Base-by-base conservation (phyloP, 2,888 invertebrate species). In the Agriopis leucophaearia region DNA sequence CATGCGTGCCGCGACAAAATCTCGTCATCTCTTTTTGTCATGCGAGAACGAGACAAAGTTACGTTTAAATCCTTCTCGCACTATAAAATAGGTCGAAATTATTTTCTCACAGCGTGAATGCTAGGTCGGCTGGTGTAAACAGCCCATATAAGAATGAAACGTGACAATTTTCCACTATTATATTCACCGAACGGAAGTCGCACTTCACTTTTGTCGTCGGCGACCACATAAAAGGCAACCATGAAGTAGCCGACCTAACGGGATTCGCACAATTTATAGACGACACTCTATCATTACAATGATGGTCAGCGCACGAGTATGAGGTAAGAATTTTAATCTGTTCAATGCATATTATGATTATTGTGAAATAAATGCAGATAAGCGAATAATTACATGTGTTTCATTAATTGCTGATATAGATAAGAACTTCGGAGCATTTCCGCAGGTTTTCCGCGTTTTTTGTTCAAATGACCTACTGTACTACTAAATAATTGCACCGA, bases 141-240 rank as follows among this genome's bases (percentile, higher is more conserved):
- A 27, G 27, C 0, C 27, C 15, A 9, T 8, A 27, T 47, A 13
- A 59, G 48, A 15, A 40, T 60, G 50, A 64, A 54, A 73, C 74
- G 73, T 73, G 73, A 73, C 73, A 66, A 64, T 69, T 71, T 67
- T 62, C 56, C 66, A 56, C 66, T 45, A 74, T 74, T 69, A 66
- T 67, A 67, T 66, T 60, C 13, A 52, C 47, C 61, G 69, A 71
- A 68, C 74, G 73, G 74, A 74, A 73, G 74, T 71, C 36, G 44
- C 50, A 51, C 52, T 70, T 65, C 69, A 55, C 54, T 61, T 40
- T 27, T 27, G 27, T 27, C 27, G 40, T 47, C 58, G 62, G 54
- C 42, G 57, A 44, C 62, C 62, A 66, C 64, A 68, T 61, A 65
- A 69, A 74, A 70, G 60, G 68, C 55, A 59, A 55, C 38, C 27